These are phyloP conservation scores for Pseudococcus jackbeardsleyi DNA, from an alignment of 2,888 invertebrate species.

Conservation along the genomic window DNA sequence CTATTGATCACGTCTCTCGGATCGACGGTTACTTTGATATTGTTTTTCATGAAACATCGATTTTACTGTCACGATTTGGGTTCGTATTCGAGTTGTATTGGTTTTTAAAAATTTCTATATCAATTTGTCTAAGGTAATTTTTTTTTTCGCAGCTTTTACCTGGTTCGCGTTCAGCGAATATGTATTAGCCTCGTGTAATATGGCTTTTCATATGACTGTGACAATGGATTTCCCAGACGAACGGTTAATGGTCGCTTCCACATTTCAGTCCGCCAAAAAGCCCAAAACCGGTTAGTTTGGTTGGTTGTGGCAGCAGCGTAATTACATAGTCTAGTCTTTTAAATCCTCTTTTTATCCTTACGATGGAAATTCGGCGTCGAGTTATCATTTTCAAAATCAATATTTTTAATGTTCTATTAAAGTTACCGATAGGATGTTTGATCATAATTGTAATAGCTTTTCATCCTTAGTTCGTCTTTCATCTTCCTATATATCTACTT, in stretches of 20 bases:
- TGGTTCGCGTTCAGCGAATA: conserved; percentile 96
- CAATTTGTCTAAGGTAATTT: neutral
- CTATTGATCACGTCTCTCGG: conserved; percentile 83
- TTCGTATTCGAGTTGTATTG: conserved; percentile 71
- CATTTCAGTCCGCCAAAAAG: conserved; percentile 24
- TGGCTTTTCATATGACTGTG: conserved; percentile 92
- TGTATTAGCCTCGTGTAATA: conserved; percentile 90
- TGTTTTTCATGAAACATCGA: conserved; percentile 91
- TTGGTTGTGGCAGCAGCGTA: neutral
- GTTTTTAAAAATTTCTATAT: neutral
- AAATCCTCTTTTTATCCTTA: conserved; percentile 29
- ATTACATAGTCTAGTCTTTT: conserved; percentile 62
- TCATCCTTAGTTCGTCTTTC: conserved; percentile 37
- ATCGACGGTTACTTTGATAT: conserved; percentile 85
- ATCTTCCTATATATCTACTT: conserved; percentile 35
- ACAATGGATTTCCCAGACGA: conserved; percentile 89
- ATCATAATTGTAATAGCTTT: conserved; percentile 23
- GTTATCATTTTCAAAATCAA: conserved; percentile 31
- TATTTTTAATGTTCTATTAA: conserved; percentile 32
- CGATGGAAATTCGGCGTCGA: conserved; percentile 12
- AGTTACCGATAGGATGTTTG: conserved; percentile 45
- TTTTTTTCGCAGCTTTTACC: conserved; percentile 83
- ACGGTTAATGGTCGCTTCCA: conserved; percentile 77
- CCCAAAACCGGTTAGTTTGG: conserved; percentile 42
- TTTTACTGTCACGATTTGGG: conserved; percentile 90